Evolutionary conservation across 2,113 vertebrate species (phyloP), one percentile per base, ranked within the genome.

Genomic region (Poeciliopsis prolifica): DNA sequence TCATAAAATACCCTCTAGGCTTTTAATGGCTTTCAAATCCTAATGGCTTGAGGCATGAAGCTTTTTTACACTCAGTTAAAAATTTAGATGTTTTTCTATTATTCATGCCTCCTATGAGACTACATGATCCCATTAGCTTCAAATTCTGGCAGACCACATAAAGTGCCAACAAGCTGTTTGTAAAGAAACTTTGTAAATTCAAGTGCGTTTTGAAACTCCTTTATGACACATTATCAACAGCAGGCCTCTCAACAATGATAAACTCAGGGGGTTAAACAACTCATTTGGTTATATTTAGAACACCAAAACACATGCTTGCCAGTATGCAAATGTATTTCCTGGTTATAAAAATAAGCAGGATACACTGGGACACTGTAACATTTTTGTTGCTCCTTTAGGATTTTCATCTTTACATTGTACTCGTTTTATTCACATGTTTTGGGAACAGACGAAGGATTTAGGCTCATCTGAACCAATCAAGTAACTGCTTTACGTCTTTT

Each of bases 71-170:
- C 28, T 78, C 75, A 1, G 17, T 81, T 74, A 37, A 37, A 79
- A 58, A 84, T 79, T 75, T 2, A 74, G 42, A 68, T 28, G 9
- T 68, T 24, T 71, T 82, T 87, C 66, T 74, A 78, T 87, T 82
- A 84, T 86, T 87, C 80, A 82, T 65, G 7, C 85, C 80, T 68
- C 80, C 17, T 72, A 70, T 65, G 77, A 84, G 67, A 72, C 69
- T 64, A 17, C 73, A 65, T 65, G 74, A 84, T 84, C 86, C 77
- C 81, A 82, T 84, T 77, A 84, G 70, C 77, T 67, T 78, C 63
- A 51, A 70, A 80, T 69, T 9, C 64, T 61, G 72, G 77, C 48
- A 30, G 71, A 37, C 66, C 62, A 68, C 48, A 26, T 54, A 65
- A 86, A 69, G 76, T 66, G 65, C 24, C 76, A 37, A 71, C 74